Percentiles rank a stretch among this genome's conserved stretches.
These are phyloP conservation scores for Cygnus buccinator DNA, from an alignment of 2,113 vertebrate genomes.

Conservation along the genomic window DNA sequence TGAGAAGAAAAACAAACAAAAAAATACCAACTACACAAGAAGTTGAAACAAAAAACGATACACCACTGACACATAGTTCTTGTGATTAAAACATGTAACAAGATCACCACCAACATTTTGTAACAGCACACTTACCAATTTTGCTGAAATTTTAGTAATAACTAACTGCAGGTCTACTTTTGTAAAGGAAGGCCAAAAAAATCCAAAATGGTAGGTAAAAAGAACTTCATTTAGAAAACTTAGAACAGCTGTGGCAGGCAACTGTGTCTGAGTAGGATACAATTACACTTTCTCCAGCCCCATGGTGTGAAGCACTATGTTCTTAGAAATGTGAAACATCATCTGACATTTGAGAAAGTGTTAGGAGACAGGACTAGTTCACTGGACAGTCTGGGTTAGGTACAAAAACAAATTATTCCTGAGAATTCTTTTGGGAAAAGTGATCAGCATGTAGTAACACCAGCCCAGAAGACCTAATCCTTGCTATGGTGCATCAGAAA, in stretches of 20 bases:
- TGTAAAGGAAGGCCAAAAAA: not conserved
- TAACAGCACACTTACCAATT: not conserved
- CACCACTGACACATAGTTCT: not conserved
- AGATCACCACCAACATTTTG: too few species aligned
- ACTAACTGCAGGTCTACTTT: not conserved
- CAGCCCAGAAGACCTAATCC: not conserved
- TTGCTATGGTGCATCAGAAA: not conserved
- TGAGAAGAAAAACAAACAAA: not conserved
- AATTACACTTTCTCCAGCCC: not conserved
- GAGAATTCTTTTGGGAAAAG: not conserved
- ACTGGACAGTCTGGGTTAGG: not conserved
- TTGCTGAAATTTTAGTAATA: not conserved
- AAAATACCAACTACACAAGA: not conserved
- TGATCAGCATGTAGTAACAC: not conserved
- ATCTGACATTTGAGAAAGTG: not conserved
- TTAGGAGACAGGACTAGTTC: not conserved
- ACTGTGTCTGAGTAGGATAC: not conserved
- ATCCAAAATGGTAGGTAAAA: not conserved
- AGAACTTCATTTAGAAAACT: not conserved
- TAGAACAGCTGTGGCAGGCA: not conserved
- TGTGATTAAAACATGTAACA: not conserved
- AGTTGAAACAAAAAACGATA: rapidly evolving
- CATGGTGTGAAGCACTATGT: not conserved
- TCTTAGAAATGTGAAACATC: not conserved
- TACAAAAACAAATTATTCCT: not conserved